Conservation (phyloP, 2,797 vertebrate genomes). For the Hypotaenidia okinawae region DNA sequence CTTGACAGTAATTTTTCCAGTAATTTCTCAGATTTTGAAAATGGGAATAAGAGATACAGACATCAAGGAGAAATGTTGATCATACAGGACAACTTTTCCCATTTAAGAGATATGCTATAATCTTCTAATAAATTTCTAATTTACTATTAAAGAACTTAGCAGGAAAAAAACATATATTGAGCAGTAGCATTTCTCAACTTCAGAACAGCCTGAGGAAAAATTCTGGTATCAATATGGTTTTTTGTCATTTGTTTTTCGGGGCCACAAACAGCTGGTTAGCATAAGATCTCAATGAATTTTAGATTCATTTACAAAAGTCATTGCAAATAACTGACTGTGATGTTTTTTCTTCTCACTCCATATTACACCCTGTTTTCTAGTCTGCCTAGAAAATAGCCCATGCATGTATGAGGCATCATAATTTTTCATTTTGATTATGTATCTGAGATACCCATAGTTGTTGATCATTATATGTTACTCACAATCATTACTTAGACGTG, state of each 20-base stretch:
- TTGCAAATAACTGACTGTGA: neutral
- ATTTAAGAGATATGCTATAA: neutral
- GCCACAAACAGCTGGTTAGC: neutral
- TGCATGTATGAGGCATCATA: neutral
- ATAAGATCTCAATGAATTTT: neutral
- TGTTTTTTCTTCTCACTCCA: neutral
- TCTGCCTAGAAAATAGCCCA: neutral
- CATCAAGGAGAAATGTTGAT: neutral
- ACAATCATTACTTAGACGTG: neutral
- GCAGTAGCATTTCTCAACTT: neutral
- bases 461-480: neutral
- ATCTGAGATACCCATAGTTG: neutral
- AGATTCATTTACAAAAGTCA: neutral
- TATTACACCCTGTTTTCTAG: neutral
- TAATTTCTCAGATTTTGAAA: neutral
- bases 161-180: neutral
- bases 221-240: neutral
- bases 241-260: neutral
- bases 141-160: neutral
- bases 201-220: neutral
- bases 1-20: neutral
- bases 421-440: neutral
- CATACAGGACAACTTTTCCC: neutral
- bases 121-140: neutral
- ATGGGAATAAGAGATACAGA: neutral